Evolutionary conservation across 2,888 invertebrate species (phyloP).

Genomic region (Galeruca laticollis): DNA sequence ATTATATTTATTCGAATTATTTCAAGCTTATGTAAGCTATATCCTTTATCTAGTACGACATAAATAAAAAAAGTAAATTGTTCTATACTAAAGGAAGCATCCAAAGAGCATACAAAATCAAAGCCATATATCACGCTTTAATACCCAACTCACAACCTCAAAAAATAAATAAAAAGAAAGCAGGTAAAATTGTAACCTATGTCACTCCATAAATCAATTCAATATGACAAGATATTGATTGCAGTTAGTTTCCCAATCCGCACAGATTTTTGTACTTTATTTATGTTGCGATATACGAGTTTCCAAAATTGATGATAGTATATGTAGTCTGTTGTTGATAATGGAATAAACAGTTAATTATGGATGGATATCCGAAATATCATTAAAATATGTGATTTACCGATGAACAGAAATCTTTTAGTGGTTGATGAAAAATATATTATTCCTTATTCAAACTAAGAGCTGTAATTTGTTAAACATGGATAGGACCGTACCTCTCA

Average conservation of each 20-base stretch:
- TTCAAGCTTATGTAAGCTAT: too few relatives aligned
- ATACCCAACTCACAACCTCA: slow-evolving; percentile 10
- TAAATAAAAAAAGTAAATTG: too few relatives aligned
- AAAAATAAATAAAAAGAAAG: slow-evolving; percentile 11
- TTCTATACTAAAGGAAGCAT: background rate
- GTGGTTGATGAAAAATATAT: too few relatives aligned
- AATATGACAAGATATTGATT: slow-evolving; percentile 18
- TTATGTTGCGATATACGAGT: background rate
- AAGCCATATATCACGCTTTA: slow-evolving; percentile 24
- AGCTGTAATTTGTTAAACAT: too few relatives aligned
- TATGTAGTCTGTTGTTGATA: background rate
- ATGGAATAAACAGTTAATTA: slow-evolving; percentile 1
- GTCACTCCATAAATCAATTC: slow-evolving; percentile 16
- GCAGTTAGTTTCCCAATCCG: slow-evolving; percentile 2
- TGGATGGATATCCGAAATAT: background rate
- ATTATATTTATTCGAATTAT: too few relatives aligned
- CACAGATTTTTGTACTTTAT: slow-evolving; percentile 13
- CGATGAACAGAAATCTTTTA: background rate
- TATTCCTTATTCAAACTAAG: too few relatives aligned
- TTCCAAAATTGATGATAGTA: background rate
- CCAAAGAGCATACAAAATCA: slow-evolving; percentile 11
- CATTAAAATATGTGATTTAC: background rate
- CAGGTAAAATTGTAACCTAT: slow-evolving; percentile 13
- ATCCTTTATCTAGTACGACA: too few relatives aligned
- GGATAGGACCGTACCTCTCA: too few relatives aligned